Percentiles rank a stretch among this genome's conserved stretches.
Conservation (phyloP, 2,888 invertebrate species). For the Noctua pronuba region DNA sequence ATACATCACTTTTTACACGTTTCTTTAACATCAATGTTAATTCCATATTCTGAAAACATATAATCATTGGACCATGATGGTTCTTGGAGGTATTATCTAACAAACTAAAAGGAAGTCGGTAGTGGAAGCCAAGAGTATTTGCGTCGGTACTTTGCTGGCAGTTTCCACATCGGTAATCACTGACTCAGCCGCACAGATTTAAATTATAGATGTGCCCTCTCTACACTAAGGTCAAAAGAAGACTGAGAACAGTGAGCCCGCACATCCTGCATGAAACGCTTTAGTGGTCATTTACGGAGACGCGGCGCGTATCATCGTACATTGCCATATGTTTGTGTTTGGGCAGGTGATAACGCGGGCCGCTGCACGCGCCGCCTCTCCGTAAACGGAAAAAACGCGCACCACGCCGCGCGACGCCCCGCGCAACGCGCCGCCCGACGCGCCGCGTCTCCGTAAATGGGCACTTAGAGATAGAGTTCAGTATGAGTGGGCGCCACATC, state of each 20-base stretch:
- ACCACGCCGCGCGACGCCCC: too few species aligned
- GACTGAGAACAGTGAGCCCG: not conserved
- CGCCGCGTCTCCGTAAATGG: too few species aligned
- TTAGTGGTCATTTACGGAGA: too few species aligned
- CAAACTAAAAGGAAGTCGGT: conserved; percentile 20
- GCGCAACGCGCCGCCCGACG: too few species aligned
- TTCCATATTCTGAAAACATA: not conserved
- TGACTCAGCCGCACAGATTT: not conserved
- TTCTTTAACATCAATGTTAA: not conserved
- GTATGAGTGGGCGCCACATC: not conserved
- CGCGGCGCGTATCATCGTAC: too few species aligned
- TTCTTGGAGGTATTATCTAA: conserved; percentile 16
- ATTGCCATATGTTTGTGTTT: too few species aligned
- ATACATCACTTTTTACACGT: not conserved
- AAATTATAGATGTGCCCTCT: not conserved
- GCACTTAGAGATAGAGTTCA: not conserved
- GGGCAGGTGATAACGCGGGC: too few species aligned
- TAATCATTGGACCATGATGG: not conserved
- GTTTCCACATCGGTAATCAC: conserved; percentile 48
- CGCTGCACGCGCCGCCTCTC: too few species aligned
- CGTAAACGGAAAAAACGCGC: too few species aligned
- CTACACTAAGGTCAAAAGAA: not conserved
- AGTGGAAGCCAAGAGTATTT: conserved; percentile 21
- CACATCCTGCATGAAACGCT: not conserved
- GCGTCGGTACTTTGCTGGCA: conserved; percentile 18